Conservation (phyloP, 2,797 vertebrate genomes). For the Vultur gryphus region DNA sequence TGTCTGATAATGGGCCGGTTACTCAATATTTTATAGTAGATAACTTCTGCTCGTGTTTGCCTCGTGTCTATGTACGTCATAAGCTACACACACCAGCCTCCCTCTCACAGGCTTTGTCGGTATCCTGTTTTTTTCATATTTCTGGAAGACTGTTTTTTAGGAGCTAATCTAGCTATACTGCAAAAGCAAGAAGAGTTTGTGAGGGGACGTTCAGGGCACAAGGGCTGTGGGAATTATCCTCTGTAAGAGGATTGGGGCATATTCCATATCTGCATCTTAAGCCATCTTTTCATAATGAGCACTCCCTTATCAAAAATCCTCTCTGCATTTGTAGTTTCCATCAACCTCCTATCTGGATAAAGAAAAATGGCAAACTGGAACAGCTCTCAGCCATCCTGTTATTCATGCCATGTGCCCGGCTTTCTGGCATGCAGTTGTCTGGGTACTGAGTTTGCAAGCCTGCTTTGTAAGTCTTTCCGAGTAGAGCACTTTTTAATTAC, state of each 20-base stretch:
- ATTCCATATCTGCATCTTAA: neutral
- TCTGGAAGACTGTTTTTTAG: neutral
- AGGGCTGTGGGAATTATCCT: neutral
- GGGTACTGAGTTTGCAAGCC: neutral
- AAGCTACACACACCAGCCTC: neutral
- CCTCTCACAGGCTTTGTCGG: neutral
- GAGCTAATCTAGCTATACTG: neutral
- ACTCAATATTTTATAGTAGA: neutral
- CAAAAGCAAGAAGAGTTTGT: neutral
- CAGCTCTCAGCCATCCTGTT: neutral
- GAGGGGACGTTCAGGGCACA: neutral
- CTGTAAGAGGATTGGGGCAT: conserved; percentile 2
- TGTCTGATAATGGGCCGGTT: neutral
- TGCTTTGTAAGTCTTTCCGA: neutral
- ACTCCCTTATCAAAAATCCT: neutral
- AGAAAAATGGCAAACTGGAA: neutral
- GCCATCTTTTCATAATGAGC: neutral
- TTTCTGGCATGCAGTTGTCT: neutral
- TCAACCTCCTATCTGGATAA: neutral
- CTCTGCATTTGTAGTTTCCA: neutral
- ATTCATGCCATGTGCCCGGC: neutral
- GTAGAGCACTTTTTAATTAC: neutral
- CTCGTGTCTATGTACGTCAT: accelerated
- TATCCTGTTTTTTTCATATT: neutral
- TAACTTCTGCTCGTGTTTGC: neutral